Conservation (phyloP, 2,888 invertebrate genomes). For the Strigamia crassipes region DNA sequence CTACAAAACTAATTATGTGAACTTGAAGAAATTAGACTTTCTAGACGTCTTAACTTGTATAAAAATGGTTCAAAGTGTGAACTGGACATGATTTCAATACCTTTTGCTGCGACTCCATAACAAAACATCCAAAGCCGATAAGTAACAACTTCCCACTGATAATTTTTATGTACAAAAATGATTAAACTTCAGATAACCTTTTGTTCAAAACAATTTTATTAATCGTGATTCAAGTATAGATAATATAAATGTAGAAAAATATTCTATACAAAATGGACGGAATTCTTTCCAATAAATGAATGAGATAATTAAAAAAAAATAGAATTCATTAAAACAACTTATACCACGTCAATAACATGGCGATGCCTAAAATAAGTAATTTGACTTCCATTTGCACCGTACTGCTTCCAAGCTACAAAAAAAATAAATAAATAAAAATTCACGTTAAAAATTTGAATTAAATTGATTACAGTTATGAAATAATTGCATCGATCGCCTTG, state of each 20-base stretch:
- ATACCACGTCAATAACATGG: background rate
- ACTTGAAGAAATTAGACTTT: too few species aligned
- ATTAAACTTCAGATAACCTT: too few species aligned
- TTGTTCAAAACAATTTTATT: background rate
- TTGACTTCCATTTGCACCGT: background rate
- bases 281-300: background rate
- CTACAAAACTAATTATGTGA: too few species aligned
- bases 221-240: background rate
- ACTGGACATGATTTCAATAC: too few species aligned
- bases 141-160: too few species aligned
- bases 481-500: slow-evolving; percentile 95
- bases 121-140: too few species aligned
- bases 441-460: background rate
- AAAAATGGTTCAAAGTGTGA: too few species aligned
- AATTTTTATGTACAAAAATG: too few species aligned
- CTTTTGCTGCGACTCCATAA: too few species aligned
- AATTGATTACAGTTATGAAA: slow-evolving; percentile 76
- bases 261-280: background rate
- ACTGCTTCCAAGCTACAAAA: background rate
- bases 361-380: background rate
- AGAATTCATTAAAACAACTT: background rate
- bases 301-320: background rate
- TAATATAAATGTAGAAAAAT: background rate
- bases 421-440: background rate
- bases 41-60: too few species aligned